Evolutionary conservation across 2,888 invertebrate genomes (phyloP), one percentile per base, ranked within the genome.

Genomic region (Drosophila mercatorum): DNA sequence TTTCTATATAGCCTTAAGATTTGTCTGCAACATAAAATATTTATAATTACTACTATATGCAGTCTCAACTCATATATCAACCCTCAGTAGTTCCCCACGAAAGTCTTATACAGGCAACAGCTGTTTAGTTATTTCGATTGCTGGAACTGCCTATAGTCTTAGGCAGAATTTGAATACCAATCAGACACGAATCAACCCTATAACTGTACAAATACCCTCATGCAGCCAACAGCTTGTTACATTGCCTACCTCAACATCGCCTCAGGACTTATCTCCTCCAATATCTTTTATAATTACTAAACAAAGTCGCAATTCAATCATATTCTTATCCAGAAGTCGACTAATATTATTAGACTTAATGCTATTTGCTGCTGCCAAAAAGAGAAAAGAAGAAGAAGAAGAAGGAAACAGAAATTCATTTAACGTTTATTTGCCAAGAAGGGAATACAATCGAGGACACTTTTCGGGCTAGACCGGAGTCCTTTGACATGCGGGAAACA

Each of bases 351-450:
- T 76, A 55, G 38, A 36, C 41, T n/a, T 11, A 31, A 40, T 49
- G 73, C 26, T 52, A 46, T 60, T 55, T 74, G 63, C 66, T 49
- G 66, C 58, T 63, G 46, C 5, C 46, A 26, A 12, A 6, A 36
- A 26, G 22, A 47, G 49, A 44, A 55, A 57, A 34, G 3, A 22
- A 22, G 22, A 22, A 22, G 22, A 22, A 22, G 22, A 22, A 22
- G 28, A 28, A 28, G 34, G 34, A 7, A 34, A 34, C 6, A 5
- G 22, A 34, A 74, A 67, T 78, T 69, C 46, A 67, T 64, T 77
- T 53, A 49, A 55, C 64, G 51, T 60, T 68, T 60, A 26, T 57
- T 49, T 55, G 11, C 28, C 28, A 12, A 44, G 28, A 22, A 44
- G 5, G 14, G 53, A 26, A 31, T 17, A 41, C 49, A 34, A 51